These are phyloP conservation scores for Deilephila porcellus DNA, from an alignment of 2,888 invertebrate genomes.

Conservation along the genomic window DNA sequence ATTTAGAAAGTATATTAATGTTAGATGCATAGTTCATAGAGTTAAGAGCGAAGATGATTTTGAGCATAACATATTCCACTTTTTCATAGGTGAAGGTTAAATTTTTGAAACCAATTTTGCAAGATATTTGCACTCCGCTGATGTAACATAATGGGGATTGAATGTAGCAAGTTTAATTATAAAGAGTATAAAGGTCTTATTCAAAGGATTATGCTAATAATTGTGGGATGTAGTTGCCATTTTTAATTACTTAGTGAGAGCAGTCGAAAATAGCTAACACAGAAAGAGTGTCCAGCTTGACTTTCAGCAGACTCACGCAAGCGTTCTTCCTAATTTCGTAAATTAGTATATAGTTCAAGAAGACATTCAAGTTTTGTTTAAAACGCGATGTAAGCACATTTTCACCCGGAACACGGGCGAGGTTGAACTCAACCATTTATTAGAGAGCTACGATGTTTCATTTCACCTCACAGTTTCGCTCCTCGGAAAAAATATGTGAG, in stretches of 20 bases:
- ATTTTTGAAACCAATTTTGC: background rate
- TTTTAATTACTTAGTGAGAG: background rate
- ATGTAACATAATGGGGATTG: background rate
- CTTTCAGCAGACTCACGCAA: too few relatives aligned
- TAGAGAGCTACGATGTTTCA: constrained; percentile 47
- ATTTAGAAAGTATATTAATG: background rate
- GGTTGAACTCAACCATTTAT: constrained; percentile 44
- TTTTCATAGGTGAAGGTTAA: background rate
- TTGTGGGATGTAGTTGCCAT: background rate
- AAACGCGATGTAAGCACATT: constrained; percentile 53
- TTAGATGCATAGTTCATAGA: background rate
- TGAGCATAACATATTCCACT: background rate
- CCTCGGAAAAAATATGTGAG: constrained; percentile 45
- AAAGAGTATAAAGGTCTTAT: background rate
- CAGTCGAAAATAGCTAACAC: background rate
- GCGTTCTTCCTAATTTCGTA: constrained; percentile 48
- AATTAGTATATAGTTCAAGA: constrained; percentile 56
- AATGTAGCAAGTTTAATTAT: background rate
- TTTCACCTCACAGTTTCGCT: constrained; percentile 38
- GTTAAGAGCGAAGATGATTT: background rate
- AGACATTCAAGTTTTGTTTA: constrained; percentile 55
- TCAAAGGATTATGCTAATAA: background rate
- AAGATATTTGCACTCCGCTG: background rate
- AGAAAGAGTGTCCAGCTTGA: constrained; percentile 3
- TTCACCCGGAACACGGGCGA: constrained; percentile 50